Base-by-base conservation (phyloP, 2,113 vertebrate genomes). In the Ctenodactylus gundi region DNA sequence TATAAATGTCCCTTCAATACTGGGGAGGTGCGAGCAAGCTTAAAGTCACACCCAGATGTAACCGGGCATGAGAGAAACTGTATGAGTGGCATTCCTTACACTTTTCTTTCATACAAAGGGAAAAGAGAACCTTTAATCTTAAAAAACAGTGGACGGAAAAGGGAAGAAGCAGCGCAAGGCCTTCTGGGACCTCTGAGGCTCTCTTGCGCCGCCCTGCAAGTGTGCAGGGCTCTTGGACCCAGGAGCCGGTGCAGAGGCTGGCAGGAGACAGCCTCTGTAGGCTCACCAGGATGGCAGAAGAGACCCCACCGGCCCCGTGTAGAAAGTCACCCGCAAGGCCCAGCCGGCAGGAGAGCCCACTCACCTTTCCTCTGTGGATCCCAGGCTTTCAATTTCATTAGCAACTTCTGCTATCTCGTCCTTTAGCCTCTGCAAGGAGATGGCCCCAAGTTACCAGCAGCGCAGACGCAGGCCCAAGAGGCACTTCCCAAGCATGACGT, bases 321-420 rank as follows among this genome's bases (percentile, higher is more conserved):
- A n/a, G n/a, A n/a, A n/a, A n/a, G n/a, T n/a, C n/a, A n/a, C n/a
- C n/a, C n/a, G n/a, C 18, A 4, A 15, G 49, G 17, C 11, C 51
- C 10, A 34, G 9, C 21, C 1, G 1, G 41, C 39, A 4, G 20
- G 6, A 21, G 21, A 68, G 62, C n/a, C 17, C 3, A 97, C 98
- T 98, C 97, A 99, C 99, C 99, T 99, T 96, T 99, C 99, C 97
- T 99, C 99, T 1, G 99, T 99, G 97, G 99, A 99, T 44, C 99
- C 99, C 97, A 99, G 98, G 98, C 98, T 99, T 98, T 99, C 99
- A 0, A 99, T 99, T 98, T 99, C 99, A 98, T 99, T 99, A 39
- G 99, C 99, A 72, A 99, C 99, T 96, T 99, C 99, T 98, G 99
- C 99, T 98, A 99, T 99, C 99, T 99, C 99, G 99, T 99, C 99